Conservation (phyloP, 2,888 invertebrate genomes). For the Cephonodes hylas region DNA sequence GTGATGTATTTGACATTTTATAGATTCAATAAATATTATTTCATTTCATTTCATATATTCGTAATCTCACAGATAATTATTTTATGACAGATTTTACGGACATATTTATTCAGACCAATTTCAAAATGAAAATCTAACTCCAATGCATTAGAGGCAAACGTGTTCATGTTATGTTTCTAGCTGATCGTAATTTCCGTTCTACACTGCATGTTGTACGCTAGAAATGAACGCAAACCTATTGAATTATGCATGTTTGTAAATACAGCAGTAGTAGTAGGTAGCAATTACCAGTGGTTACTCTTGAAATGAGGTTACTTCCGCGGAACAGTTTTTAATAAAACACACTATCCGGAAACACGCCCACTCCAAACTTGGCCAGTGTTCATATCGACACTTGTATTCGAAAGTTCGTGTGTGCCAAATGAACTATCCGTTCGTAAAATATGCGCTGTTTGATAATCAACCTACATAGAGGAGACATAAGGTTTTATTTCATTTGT, state of each 20-base stretch:
- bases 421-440: slow-evolving; percentile 36
- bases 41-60: too few species aligned
- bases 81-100: too few species aligned
- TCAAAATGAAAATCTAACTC: too few species aligned
- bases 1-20: too few species aligned
- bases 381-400: slow-evolving; percentile 38
- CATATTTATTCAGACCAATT: too few species aligned
- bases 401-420: slow-evolving; percentile 41
- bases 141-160: too few species aligned
- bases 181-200: not conserved
- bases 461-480: slow-evolving; percentile 6
- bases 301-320: slow-evolving; percentile 27
- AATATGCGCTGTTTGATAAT: slow-evolving; percentile 5
- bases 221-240: not conserved
- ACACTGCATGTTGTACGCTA: not conserved
- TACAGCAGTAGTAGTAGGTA: not conserved
- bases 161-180: not conserved
- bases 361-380: slow-evolving; percentile 41
- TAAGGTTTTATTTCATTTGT: not conserved
- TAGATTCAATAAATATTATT: too few species aligned
- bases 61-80: too few species aligned
- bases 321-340: slow-evolving; percentile 15
- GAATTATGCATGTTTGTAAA: not conserved
- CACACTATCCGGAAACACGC: slow-evolving; percentile 32
- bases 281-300: slow-evolving; percentile 17